Base-by-base conservation (phyloP, 2,888 invertebrate genomes). In the Pammene fasciana region DNA sequence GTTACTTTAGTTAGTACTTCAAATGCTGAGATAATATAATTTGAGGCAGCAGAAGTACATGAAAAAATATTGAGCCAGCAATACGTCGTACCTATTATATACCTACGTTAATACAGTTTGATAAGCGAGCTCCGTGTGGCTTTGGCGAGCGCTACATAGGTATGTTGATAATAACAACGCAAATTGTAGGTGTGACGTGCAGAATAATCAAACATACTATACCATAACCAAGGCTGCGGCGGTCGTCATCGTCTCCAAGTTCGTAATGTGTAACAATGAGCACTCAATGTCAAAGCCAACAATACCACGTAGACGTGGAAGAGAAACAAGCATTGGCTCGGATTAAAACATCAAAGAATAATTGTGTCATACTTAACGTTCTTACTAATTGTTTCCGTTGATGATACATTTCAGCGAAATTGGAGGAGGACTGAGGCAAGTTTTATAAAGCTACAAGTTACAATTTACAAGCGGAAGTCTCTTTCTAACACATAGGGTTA, bases 201-300 rank as follows among this genome's bases (percentile, higher is more conserved):
- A 76, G 75, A 80, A 83, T 86, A 87, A 88, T 86, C 84, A 86
- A 89, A 90, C 88, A 89, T 81, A 88, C 85, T 83, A 86, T 85
- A 81, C 8, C 9, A 9, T 11, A 78, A 76, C 85, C 90, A 90
- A 90, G 90, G 91, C 85, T 86, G 82, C 79, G 75, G 75, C 74
- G 80, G 78, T 84, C 87, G 89, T 88, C 89, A 88, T 80, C 81
- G 83, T 79, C 82, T 81, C 81, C 75, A 78, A 82, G 78, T 79
- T 82, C 84, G 84, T 83, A 83, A 85, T 86, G 79, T 86, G 86
- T 83, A 87, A 89, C 88, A 89, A 89, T 87, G 87, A 86, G 81
- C 79, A 79, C 79, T 85, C 86, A 87, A 88, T 86, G 87, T 85
- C 86, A 86, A 79, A 83, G 76, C 78, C 77, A 73, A 71, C 71